phyloP scores from a whole-genome alignment of 64 coral and sea anemone genomes.

The Catalaphyllia jardinei region DNA sequence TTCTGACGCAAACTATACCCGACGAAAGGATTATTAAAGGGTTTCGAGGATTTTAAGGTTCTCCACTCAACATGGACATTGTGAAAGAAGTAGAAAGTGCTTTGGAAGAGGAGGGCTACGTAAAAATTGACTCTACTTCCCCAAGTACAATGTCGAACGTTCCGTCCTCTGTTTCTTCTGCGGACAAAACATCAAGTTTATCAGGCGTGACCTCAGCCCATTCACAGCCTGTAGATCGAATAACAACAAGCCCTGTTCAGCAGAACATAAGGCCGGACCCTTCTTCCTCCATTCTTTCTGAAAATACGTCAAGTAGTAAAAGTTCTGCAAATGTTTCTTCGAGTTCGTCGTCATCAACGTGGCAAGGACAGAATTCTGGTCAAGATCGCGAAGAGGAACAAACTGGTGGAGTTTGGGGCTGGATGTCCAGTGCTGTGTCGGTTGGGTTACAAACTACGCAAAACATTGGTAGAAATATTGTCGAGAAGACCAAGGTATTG shows the following conservation, averaged over 20 bases:
- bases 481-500: slow-evolving; percentile 97
- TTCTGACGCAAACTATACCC: background rate
- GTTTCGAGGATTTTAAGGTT: background rate
- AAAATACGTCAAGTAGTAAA: background rate
- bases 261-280: slow-evolving; percentile 37
- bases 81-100: slow-evolving; percentile 90
- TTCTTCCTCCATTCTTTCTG: background rate
- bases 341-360: slow-evolving; percentile 55
- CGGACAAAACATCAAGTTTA: slow-evolving; percentile 32
- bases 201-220: background rate
- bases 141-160: slow-evolving; percentile 27
- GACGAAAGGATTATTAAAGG: background rate
- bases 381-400: slow-evolving; percentile 27
- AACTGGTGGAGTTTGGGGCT: slow-evolving; percentile 85
- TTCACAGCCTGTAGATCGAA: background rate
- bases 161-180: background rate
- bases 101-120: slow-evolving; percentile 80
- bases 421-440: slow-evolving; percentile 95
- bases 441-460: slow-evolving; percentile 90
- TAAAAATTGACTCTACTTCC: slow-evolving; percentile 63
- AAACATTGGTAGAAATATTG: slow-evolving; percentile 95
- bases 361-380: slow-evolving; percentile 53
- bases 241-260: slow-evolving; percentile 58
- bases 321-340: background rate
- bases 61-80: slow-evolving; percentile 71